Evolutionary conservation across 1,140 invertebrate genomes (phyloP), one percentile per base, ranked within the genome.

Genomic region (Drosophila oshimai): DNA sequence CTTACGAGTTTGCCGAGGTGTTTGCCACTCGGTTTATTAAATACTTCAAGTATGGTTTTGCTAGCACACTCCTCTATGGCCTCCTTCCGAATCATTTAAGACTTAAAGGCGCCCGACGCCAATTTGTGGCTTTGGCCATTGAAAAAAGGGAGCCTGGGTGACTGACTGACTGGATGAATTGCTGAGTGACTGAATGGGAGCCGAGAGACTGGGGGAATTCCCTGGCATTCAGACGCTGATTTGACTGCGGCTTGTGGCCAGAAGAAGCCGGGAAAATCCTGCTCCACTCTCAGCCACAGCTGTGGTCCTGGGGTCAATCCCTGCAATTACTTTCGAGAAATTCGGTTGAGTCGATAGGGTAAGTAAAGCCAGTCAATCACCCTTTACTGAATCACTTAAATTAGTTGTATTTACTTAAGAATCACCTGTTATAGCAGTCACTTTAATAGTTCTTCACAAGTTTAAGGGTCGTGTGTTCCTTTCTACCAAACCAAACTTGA

Each of bases 281-380:
- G 28, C 29, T 15, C 6, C 34, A 28, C 47, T 34, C 37, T 31
- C 29, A 47, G 50, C 79, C 79, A 33, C 79, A 86, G 31, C 18
- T 83, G 74, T 54, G 79, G 79, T 77, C 39, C 33, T 74, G 74
- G 71, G 79, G 80, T 83, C 79, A 86, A 83, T 86, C 79, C 54
- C 46, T 54, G 75, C 79, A 83, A 83, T 83, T 83, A 84, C 74
- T 79, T 67, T 68, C 26, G 36, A 39, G 67, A 33, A 69, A 70
- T 70, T 67, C 33, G 60, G 37, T 31, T 31, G 54, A 45, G 58
- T 44, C 37, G 58, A 26, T 62, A 42, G 44, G 24, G 13, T 36
- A 49, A 58, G 67, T 70, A 70, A 34, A 70, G 51, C 47, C 34
- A 45, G 41, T 46, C 65, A 31, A 50, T 61, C 26, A 17, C 34